Conservation (phyloP, 30 jellyfish, hydroid and myxozoan species). For the Nemopilema nomurai region DNA sequence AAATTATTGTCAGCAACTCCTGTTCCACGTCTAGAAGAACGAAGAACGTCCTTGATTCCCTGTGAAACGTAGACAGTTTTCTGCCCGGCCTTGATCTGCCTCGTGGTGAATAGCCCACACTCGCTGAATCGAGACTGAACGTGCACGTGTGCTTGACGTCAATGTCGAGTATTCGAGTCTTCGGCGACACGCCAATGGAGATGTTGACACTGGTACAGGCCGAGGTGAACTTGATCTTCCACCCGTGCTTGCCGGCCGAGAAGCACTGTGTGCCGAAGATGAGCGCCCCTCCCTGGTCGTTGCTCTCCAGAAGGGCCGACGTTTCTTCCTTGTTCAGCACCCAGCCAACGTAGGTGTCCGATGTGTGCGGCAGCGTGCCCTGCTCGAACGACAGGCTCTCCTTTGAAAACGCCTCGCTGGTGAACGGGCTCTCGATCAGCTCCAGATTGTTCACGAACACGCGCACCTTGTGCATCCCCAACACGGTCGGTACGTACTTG, state of each 20-base stretch:
- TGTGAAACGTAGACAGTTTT: conserved; percentile 61
- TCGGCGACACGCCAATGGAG: conserved; percentile 64
- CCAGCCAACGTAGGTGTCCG: conserved; percentile 44
- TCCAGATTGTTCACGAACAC: conserved; percentile 51
- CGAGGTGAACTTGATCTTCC: conserved; percentile 63
- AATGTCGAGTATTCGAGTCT: conserved; percentile 58
- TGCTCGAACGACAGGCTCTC: conserved; percentile 58
- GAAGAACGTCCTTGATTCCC: conserved; percentile 62
- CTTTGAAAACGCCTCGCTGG: conserved; percentile 50
- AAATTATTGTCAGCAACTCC: conserved; percentile 39
- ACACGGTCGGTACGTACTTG: conserved; percentile 28
- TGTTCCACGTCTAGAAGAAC: conserved; percentile 55
- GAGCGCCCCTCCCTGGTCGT: conserved; percentile 64
- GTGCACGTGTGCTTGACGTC: conserved; percentile 49
- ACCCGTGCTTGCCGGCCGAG: conserved; percentile 65
- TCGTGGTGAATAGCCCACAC: not conserved
- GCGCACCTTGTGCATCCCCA: conserved; percentile 50
- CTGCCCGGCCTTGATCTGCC: conserved; percentile 35
- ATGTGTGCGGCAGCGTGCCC: conserved; percentile 4
- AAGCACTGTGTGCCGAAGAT: conserved; percentile 53
- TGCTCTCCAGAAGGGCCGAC: conserved; percentile 64
- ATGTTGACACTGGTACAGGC: conserved; percentile 66
- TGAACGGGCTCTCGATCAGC: conserved; percentile 62
- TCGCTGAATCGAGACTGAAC: conserved; percentile 29
- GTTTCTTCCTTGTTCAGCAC: conserved; percentile 68